Evolutionary conservation across 2,113 vertebrate species (phyloP), one percentile per base, ranked within the genome.

Genomic region (Psilopsiagon aurifrons): DNA sequence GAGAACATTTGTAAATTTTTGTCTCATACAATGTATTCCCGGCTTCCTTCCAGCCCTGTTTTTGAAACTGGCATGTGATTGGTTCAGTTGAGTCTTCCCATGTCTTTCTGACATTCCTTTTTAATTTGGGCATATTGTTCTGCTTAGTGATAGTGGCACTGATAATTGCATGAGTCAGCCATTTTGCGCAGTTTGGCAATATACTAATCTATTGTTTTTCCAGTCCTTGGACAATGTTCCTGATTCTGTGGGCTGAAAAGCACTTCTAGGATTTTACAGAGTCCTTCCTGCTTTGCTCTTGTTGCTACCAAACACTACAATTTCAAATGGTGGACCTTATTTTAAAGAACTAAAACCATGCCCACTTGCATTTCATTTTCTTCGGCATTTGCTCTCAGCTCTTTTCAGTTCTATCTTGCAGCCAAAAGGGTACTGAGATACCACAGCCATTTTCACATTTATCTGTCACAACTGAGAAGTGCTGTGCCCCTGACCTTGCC

Each of bases 121-220:
- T 97, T 84, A 95, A 95, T 97, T 95, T 91, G 93, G 86, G 91
- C 93, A 91, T 91, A 97, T 97, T 96, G 94, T 95, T 97, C 94
- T 95, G 77, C 74, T 66, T 89, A 94, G 93, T 89, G 96, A 97
- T 96, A 95, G 96, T 89, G 92, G 87, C 91, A 83, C 87, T 95
- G 95, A 96, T 96, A 94, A 91, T 96, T 95, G 59, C 63, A 18
- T 95, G 94, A 96, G 84, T 95, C 95, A 94, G 94, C 91, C 91
- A 95, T 96, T 96, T 96, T 96, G 82, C 44, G 79, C 93, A 96
- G 95, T 94, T 95, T 97, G 96, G 95, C 94, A 88, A 80, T 85
- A 83, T n/a, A 24, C 78, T 57, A 44, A 74, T 59, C 93, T 90
- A 96, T 96, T 96, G 96, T 97, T 88, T 91, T 88, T 96, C 80